Percentiles rank a stretch among this genome's conserved stretches.
phyloP scores from a whole-genome alignment of 1,140 invertebrate genomes.

The Apis cerana region DNA sequence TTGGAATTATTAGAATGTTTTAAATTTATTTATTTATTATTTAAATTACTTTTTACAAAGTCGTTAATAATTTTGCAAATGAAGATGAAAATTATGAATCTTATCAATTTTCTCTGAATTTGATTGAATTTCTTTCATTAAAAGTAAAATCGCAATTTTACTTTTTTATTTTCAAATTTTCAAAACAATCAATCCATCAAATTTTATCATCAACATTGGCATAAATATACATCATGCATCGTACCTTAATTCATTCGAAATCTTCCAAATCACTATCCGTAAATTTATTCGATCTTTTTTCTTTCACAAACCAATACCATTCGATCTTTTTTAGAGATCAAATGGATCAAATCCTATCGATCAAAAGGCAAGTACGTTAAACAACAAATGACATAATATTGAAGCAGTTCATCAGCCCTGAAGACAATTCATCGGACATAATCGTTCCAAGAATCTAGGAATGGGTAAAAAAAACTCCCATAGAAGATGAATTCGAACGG shows the following conservation, averaged over 20 bases:
- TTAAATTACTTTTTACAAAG: too few species aligned
- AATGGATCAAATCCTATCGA: not conserved
- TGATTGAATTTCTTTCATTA: too few species aligned
- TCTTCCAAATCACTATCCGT: not conserved
- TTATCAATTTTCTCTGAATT: too few species aligned
- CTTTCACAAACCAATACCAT: not conserved
- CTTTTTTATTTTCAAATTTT: too few species aligned
- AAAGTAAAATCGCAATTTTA: too few species aligned
- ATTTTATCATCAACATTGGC: not conserved
- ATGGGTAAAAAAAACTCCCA: not conserved
- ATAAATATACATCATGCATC: not conserved
- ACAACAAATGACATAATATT: not conserved
- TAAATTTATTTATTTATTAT: too few species aligned
- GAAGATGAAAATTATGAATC: too few species aligned
- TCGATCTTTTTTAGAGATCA: not conserved
- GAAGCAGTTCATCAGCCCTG: slow-evolving; percentile 17
- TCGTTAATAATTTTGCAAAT: too few species aligned
- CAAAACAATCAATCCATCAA: not conserved
- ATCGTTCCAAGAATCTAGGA: slow-evolving; percentile 35
- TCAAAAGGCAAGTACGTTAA: not conserved
- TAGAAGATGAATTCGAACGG: slow-evolving; percentile 27
- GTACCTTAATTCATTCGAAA: too few species aligned
- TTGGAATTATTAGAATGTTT: too few species aligned
- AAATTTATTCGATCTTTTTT: too few species aligned
- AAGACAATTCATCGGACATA: slow-evolving; percentile 11